Evolutionary conservation across 2,113 vertebrate species (phyloP).

Genomic region (Varanus komodoensis): DNA sequence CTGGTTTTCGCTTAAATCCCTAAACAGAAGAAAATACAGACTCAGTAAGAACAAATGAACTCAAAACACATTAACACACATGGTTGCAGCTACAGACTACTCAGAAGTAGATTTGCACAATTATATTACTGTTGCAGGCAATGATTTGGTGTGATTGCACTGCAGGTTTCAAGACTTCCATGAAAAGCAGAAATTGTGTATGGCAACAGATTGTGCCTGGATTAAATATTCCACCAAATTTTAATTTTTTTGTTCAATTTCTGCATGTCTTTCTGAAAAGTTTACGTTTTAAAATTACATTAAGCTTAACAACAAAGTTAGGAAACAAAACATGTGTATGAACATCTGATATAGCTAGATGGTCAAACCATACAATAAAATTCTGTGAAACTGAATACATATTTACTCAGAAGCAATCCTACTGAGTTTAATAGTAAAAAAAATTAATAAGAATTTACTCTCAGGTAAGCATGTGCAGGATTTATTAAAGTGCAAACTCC

Average conservation of each 20-base stretch:
- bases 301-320: neutral
- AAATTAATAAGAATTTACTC: neutral
- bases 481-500: neutral
- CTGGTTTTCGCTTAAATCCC: slow-evolving; percentile 98
- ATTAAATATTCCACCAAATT: neutral
- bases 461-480: neutral
- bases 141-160: neutral
- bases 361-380: neutral
- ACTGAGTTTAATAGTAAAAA: neutral
- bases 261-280: neutral
- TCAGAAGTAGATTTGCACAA: neutral
- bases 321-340: neutral
- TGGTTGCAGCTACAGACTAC: neutral
- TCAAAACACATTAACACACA: neutral
- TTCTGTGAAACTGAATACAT: neutral
- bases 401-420: neutral
- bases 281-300: neutral
- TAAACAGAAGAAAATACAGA: slow-evolving; percentile 71
- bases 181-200: neutral
- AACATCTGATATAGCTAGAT: neutral
- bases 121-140: neutral
- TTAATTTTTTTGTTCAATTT: neutral
- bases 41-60: neutral
- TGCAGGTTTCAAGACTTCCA: neutral
- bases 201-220: neutral